Evolutionary conservation across 2,113 vertebrate genomes (phyloP), one percentile per base, ranked within the genome.

Genomic region (Calonectris borealis): DNA sequence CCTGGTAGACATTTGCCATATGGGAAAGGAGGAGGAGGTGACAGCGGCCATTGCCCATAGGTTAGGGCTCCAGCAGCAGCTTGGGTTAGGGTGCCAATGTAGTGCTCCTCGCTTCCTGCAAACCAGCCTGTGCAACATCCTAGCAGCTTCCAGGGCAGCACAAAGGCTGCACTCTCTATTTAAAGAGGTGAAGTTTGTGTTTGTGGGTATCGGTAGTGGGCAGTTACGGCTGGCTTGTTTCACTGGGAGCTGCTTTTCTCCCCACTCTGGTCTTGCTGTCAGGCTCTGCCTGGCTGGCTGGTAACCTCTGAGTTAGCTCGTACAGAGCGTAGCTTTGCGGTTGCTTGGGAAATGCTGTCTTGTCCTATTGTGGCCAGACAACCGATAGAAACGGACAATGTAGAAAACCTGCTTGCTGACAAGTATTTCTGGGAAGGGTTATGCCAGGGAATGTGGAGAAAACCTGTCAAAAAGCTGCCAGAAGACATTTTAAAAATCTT

Each of bases 401-500:
- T n/a, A 58, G 40, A 64, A 93, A 94, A 82, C 22, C 31, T 89
- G 38, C 58, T 58, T 79, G 40, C 54, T 87, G 65, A 77, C 42
- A 79, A 57, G 19, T 79, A 54, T 91, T 89, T 89, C 36, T 83
- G 70, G 69, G 27, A 88, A 86, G 57, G n/a, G 2, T 69, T 88
- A 51, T 64, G 34, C 44, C 69, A 69, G 73, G 40, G 86, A 83
- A 79, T 38, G 25, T 2, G 0, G 52, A 89, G 62, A 82, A 90
- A 83, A 91, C 27, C 57, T 76, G 19, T 94, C 88, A 92, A 52
- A 96, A 90, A 86, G 25, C 77, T 95, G 65, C 92, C 94, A 94
- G 52, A 79, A 86, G 65, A 25, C 26, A 20, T 91, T 95, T 81
- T 6, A 27, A 52, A 89, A 49, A 88, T 77, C 55, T 80, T 86